Evolutionary conservation across 2,113 vertebrate species (phyloP).

Genomic region (Turdus rufiventris): DNA sequence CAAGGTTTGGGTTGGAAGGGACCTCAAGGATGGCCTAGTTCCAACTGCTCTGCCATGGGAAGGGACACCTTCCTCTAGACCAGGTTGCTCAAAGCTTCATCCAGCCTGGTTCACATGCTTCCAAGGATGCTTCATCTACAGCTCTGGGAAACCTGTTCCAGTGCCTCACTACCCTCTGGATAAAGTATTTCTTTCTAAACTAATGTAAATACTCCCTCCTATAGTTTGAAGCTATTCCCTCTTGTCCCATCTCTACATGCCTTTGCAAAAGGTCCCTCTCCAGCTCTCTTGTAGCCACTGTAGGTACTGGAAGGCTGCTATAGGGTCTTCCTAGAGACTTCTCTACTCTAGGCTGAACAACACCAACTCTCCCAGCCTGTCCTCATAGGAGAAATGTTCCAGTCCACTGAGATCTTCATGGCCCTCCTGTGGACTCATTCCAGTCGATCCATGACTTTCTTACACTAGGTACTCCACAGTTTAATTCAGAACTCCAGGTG

Average conservation of each 20-base stretch:
- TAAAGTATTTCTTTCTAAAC: background rate
- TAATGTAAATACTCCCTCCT: background rate
- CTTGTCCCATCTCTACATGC: background rate
- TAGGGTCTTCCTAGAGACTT: background rate
- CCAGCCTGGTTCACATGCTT: background rate
- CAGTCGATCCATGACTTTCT: background rate
- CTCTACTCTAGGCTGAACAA: background rate
- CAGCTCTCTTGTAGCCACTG: background rate
- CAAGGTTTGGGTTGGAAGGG: background rate
- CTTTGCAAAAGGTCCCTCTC: background rate
- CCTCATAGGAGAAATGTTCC: background rate
- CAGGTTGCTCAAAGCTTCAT: background rate
- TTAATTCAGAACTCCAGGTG: background rate
- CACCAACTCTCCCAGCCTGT: background rate
- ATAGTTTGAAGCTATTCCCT: background rate
- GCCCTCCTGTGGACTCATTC: background rate
- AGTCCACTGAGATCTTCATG: background rate
- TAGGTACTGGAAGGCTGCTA: background rate
- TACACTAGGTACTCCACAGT: rapidly evolving
- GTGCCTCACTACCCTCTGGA: background rate
- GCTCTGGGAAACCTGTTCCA: background rate
- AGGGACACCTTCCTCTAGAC: background rate
- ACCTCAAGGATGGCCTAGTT: background rate
- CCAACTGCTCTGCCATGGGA: too few relatives aligned
- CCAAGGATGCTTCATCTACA: background rate